Percentiles rank a stretch among this genome's conserved stretches.
phyloP scores from a whole-genome alignment of 2,113 vertebrate species.

The Protomyctophum bolini region DNA sequence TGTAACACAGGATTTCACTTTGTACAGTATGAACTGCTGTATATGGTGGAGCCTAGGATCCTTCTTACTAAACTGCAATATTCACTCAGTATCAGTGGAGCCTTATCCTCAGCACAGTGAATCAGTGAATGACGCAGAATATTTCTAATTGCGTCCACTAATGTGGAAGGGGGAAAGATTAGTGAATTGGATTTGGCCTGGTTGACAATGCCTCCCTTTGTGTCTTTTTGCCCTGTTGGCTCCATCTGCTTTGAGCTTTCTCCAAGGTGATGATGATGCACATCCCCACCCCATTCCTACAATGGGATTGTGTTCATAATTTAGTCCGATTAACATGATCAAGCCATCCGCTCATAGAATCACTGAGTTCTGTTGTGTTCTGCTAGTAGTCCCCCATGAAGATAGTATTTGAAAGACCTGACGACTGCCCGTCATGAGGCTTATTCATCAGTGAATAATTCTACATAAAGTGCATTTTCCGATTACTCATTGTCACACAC shows the following conservation, averaged over 20 bases:
- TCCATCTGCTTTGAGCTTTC: neutral
- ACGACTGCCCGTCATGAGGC: conserved; percentile 24
- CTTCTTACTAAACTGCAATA: no score
- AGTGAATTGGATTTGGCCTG: neutral
- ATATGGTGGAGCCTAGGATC: no score
- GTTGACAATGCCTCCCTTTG: neutral
- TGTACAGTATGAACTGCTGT: no score
- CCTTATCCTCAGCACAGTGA: no score
- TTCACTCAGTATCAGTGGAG: no score
- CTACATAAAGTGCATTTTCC: neutral
- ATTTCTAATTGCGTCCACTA: neutral
- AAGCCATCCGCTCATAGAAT: conserved; percentile 4
- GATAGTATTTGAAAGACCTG: conserved; percentile 7
- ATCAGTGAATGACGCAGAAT: neutral
- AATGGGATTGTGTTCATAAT: neutral
- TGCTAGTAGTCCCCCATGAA: neutral
- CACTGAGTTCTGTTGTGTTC: neutral
- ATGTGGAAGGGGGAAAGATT: neutral
- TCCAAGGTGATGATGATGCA: neutral
- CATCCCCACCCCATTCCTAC: neutral
- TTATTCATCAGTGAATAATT: neutral
- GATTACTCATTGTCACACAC: conserved; percentile 23
- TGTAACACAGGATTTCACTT: no score
- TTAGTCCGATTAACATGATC: neutral
- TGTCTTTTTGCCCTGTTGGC: neutral